Conservation (phyloP, 2,888 invertebrate species). For the Mimumesa dahlbomi region DNA sequence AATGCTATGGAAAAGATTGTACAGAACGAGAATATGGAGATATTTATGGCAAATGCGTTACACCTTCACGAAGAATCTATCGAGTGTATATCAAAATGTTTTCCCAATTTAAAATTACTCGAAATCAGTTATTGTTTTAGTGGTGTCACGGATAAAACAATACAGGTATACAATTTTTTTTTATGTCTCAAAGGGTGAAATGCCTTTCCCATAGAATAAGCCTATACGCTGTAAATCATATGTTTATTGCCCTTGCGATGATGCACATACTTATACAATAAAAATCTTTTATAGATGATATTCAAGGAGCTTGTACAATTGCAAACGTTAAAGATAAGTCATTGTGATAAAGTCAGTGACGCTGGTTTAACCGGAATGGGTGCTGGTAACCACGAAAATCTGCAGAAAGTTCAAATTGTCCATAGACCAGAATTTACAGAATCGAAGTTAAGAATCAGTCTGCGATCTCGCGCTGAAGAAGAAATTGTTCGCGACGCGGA, state of each 20-base stretch:
- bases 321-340: slow-evolving; percentile 84
- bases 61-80: slow-evolving; percentile 85
- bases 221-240: slow-evolving; percentile 22
- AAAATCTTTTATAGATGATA: slow-evolving; percentile 82
- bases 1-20: not conserved
- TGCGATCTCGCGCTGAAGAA: slow-evolving; percentile 86
- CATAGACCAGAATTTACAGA: slow-evolving; percentile 36
- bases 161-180: too few species aligned
- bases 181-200: not conserved
- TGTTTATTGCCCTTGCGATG: slow-evolving; percentile 20
- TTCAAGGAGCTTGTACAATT: slow-evolving; percentile 84
- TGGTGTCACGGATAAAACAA: slow-evolving; percentile 86
- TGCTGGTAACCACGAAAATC: slow-evolving; percentile 13
- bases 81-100: slow-evolving; percentile 83
- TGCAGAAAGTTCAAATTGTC: slow-evolving; percentile 13
- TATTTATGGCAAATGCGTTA: slow-evolving; percentile 83
- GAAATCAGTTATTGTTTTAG: slow-evolving; percentile 87
- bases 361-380: slow-evolving; percentile 87
- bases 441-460: slow-evolving; percentile 80
- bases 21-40: slow-evolving; percentile 81
- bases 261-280: slow-evolving; percentile 30
- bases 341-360: slow-evolving; percentile 87
- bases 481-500: slow-evolving; percentile 86
- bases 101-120: slow-evolving; percentile 83
- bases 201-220: slow-evolving; percentile 11